Evolutionary conservation across 1,140 invertebrate species (phyloP), one percentile per base, ranked within the genome.

Genomic region (Drosophila eugracilis): DNA sequence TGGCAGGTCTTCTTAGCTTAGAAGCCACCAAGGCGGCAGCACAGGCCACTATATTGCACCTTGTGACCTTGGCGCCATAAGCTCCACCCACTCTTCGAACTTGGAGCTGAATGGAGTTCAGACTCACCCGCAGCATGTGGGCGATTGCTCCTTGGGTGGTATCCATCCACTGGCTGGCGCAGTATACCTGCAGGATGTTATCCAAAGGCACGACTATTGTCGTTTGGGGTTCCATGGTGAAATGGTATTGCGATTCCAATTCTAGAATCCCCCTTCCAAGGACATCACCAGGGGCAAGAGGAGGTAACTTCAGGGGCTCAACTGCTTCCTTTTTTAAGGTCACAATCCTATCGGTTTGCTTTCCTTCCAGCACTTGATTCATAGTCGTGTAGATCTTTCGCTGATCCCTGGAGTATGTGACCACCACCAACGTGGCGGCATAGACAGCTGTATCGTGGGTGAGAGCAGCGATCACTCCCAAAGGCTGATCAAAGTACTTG

Each of bases 381-480:
- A 83, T 93, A 91, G 22, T 78, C 15, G 57, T 76, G 47, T 32
- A 78, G 26, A 74, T 48, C 53, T 48, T 54, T 0, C 21, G 37
- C 41, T 66, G 78, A 24, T 70, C 52, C 39, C 45, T 81, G 7
- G 65, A 50, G 66, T 97, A 97, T 0, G 92, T 93, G 2, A 97
- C 93, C 71, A 94, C 93, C 0, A 97, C 95, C 53, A 94, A 91
- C 5, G 93, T 92, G 4, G 94, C 94, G 3, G 95, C 96, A 66
- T 93, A 91, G 3, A 94, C 84, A 1, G 95, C 96, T 14, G 94
- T 49, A 17, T 92, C 91, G 28, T 94, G 92, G 9, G 92, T 94
- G 32, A 93, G 89, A 0, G 96, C 96, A 0, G 95, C 94, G 3
- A 97, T 93, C 0, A 97, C 77, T 0, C 95, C 96, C 19, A 97